Evolutionary conservation across 2,113 vertebrate species (phyloP), one percentile per base, ranked within the genome.

Genomic region (Orcinus orca): DNA sequence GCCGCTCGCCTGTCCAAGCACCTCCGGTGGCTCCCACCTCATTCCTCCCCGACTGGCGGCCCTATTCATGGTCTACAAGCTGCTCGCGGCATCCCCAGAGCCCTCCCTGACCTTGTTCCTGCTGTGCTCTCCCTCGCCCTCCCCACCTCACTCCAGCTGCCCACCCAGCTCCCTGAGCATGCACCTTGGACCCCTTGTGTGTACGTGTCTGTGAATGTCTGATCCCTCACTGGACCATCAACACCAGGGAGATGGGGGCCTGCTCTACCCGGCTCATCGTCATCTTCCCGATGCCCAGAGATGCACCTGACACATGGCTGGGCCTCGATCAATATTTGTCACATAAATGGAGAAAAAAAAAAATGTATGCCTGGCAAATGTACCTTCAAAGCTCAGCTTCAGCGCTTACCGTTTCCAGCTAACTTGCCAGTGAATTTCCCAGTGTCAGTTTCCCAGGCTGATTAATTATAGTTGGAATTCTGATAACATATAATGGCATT

Each of bases 81-180:
- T 53, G 55, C 8, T 25, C 14, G 4, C 15, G 2, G 14, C 8
- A 62, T 31, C 38, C 12, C 11, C 23, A 12, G 36, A 3, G 26
- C 21, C 33, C 71, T 44, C 13, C 29, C 3, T 1, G 29, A 47
- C 31, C 53, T 77, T 15, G 1, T 8, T 17, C 50, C 50, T 3
- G 4, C 15, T 11, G 2, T 1, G 1, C 3, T 3, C 18, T 4
- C 5, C 2, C 38, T 2, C 23, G 10, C 17, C 20, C n/a, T 13
- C 14, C n/a, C 68, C 1, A 8, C 18, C 1, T 9, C 23, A 2
- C 76, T 67, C 8, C 47, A n/a, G 0, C 21, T 44, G 1, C 41
- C 29, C 53, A 11, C 41, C 79, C 86, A 3, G 31, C 36, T 12
- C 41, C 41, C 33, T 1, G 26, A 6, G 38, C 11, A 5, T 13